Percentiles rank a stretch among this genome's conserved stretches.
These are phyloP conservation scores for Plutomurus gul DNA, from an alignment of 1,140 invertebrate species.

Conservation along the genomic window DNA sequence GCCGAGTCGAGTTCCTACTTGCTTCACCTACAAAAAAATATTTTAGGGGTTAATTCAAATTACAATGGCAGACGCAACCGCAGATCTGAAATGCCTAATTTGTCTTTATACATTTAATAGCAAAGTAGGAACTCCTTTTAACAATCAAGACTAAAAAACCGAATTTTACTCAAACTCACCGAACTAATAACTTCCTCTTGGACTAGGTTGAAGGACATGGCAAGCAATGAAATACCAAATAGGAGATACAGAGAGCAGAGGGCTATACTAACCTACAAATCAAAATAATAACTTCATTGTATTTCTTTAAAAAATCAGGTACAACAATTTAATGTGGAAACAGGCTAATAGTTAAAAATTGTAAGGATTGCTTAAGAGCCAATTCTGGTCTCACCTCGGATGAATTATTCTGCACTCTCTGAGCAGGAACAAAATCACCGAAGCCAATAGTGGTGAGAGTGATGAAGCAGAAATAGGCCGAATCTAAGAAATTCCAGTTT, in stretches of 20 bases:
- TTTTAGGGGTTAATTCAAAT: background rate
- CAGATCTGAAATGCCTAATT: no score
- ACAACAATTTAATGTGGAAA: no score
- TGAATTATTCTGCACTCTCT: constrained; percentile 63
- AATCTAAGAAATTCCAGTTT: constrained; percentile 82
- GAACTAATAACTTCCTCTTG: constrained; percentile 83
- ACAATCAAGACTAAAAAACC: no score
- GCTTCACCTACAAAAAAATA: constrained; percentile 70
- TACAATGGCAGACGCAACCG: constrained; percentile 60
- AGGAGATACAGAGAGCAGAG: constrained; percentile 92
- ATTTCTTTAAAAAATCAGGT: no score
- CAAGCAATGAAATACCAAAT: constrained; percentile 93
- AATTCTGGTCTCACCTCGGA: constrained; percentile 9
- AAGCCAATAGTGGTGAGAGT: constrained; percentile 93
- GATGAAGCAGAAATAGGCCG: constrained; percentile 94
- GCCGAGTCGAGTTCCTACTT: constrained; percentile 77
- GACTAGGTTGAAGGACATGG: constrained; percentile 98
- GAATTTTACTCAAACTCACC: no score
- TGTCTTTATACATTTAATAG: no score
- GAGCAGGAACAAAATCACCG: constrained; percentile 90
- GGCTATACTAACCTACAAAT: constrained; percentile 74
- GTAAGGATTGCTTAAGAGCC: no score
- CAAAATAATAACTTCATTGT: background rate
- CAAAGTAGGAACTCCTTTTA: no score
- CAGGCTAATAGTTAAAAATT: no score